These are phyloP conservation scores for Fopius arisanus DNA, from an alignment of 1,140 invertebrate species.

Conservation along the genomic window DNA sequence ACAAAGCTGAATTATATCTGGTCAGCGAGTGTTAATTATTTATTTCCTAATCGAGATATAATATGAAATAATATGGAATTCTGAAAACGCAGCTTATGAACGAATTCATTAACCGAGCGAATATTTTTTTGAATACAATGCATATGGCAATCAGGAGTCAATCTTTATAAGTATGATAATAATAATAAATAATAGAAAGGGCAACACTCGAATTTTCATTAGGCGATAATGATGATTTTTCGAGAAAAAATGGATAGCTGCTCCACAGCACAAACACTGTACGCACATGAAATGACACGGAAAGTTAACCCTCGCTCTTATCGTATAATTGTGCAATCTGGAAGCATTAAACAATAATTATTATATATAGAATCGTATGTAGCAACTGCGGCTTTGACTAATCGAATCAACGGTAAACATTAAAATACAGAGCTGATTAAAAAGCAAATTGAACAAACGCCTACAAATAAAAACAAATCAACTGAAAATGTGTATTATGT, in stretches of 20 bases:
- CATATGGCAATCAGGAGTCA: neutral
- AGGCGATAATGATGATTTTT: neutral
- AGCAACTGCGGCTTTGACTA: constrained; percentile 63
- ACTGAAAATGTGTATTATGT: constrained; percentile 49
- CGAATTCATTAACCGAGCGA: neutral
- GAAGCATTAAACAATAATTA: constrained; percentile 8
- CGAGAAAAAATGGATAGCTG: constrained; percentile 49
- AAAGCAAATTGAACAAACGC: constrained; percentile 40
- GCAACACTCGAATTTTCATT: neutral
- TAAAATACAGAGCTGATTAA: constrained; percentile 12
- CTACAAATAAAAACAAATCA: constrained; percentile 50
- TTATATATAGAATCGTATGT: constrained; percentile 50
- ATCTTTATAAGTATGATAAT: neutral
- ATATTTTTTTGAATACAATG: neutral
- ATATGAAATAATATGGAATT: neutral
- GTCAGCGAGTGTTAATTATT: neutral
- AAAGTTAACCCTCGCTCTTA: constrained; percentile 59
- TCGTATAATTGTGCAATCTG: constrained; percentile 22
- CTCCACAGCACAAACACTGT: constrained; percentile 62
- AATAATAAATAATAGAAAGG: neutral
- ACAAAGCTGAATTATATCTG: neutral
- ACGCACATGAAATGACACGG: constrained; percentile 54
- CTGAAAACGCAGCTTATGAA: neutral
- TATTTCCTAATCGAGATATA: neutral
- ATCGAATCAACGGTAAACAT: constrained; percentile 47